These are phyloP conservation scores for Pyrgilauda ruficollis DNA, from an alignment of 2,113 vertebrate genomes.

Conservation along the genomic window DNA sequence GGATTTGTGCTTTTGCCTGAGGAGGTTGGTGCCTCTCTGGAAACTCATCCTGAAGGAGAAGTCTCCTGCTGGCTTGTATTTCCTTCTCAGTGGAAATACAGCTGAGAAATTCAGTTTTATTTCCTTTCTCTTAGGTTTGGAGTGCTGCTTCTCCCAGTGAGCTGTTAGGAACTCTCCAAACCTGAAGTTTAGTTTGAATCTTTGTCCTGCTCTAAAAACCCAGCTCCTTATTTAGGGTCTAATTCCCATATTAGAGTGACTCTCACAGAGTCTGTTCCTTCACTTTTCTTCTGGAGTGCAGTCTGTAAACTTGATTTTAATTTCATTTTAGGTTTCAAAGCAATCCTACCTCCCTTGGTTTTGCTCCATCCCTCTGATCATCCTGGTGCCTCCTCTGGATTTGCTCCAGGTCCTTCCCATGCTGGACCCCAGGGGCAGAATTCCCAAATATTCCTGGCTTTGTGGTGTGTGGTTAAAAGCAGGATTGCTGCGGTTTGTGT, in stretches of 20 bases:
- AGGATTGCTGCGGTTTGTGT: background rate
- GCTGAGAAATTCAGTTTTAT: background rate
- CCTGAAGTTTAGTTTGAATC: background rate
- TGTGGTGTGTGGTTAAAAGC: background rate
- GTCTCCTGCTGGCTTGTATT: background rate
- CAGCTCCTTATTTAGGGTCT: background rate
- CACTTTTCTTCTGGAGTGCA: background rate
- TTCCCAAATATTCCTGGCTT: background rate
- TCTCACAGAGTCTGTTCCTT: background rate
- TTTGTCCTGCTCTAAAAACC: background rate
- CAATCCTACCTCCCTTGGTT: background rate
- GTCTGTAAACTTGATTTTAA: background rate
- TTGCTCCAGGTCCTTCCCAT: background rate
- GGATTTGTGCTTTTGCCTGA: background rate
- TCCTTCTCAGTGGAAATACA: background rate
- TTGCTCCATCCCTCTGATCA: background rate
- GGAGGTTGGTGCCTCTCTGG: background rate
- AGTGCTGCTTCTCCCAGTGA: background rate
- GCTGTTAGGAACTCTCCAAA: background rate
- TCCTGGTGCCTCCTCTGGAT: background rate
- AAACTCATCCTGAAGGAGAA: background rate
- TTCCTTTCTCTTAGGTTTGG: background rate
- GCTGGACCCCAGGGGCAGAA: background rate
- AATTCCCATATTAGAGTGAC: background rate
- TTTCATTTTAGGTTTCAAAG: background rate